These are phyloP conservation scores for Alfaro cultratus DNA, from an alignment of 2,797 vertebrate genomes.

Conservation along the genomic window DNA sequence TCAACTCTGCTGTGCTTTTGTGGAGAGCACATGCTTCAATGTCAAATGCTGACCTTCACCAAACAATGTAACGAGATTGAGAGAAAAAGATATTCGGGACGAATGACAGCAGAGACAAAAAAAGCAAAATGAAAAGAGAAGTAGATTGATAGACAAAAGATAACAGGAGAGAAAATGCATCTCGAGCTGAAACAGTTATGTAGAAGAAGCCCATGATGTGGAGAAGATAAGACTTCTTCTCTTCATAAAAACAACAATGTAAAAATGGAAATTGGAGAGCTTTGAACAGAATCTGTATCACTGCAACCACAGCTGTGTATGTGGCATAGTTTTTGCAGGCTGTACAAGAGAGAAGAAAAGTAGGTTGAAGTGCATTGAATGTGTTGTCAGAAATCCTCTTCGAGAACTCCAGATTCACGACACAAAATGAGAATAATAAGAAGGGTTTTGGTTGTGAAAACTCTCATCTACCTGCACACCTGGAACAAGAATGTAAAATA, in stretches of 20 bases:
- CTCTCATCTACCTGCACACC: not conserved
- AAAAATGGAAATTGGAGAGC: conserved; percentile 9
- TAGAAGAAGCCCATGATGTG: conserved; percentile 4
- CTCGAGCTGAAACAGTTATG: not conserved
- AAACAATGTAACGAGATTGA: conserved; percentile 14
- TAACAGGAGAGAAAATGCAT: conserved; percentile 2
- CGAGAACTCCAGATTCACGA: conserved; percentile 1
- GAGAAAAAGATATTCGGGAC: not conserved
- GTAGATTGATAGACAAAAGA: not conserved
- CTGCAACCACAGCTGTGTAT: conserved; percentile 12
- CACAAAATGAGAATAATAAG: not conserved
- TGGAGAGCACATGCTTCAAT: conserved; percentile 36
- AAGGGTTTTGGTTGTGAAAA: not conserved
- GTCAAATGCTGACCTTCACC: conserved; percentile 50
- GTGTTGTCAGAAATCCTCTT: conserved; percentile 26
- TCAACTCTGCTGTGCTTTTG: conserved; percentile 13
- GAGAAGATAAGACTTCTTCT: conserved; percentile 22
- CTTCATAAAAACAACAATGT: conserved; percentile 5
- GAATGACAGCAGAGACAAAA: conserved; percentile 1
- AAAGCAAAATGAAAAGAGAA: not conserved
- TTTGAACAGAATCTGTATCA: conserved; percentile 26
- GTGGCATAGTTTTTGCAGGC: conserved; percentile 9
- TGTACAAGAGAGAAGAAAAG: not conserved
- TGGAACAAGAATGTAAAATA: not conserved
- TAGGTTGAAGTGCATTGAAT: conserved; percentile 4